These are phyloP conservation scores for Carcinoscorpius rotundicauda DNA, from an alignment of 1,140 invertebrate genomes.

Conservation along the genomic window DNA sequence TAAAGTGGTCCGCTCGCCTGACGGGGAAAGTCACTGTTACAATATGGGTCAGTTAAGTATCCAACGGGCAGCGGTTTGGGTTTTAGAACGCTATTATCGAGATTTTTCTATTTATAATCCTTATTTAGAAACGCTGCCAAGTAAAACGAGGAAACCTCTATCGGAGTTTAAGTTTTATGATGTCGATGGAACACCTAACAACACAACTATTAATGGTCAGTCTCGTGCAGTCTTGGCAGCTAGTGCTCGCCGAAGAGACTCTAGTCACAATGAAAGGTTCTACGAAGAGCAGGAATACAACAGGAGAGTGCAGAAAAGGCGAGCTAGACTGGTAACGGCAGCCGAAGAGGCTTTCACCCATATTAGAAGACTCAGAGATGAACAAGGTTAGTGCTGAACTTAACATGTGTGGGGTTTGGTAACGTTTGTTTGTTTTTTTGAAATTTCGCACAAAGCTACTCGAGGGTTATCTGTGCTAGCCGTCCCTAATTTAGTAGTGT, in stretches of 20 bases:
- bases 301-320: slow-evolving; percentile 74
- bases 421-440: too few relatives aligned
- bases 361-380: slow-evolving; percentile 52
- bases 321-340: slow-evolving; percentile 74
- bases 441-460: too few relatives aligned
- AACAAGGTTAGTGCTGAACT: slow-evolving; percentile 31
- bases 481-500: too few relatives aligned
- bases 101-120: slow-evolving; percentile 96
- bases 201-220: slow-evolving; percentile 31
- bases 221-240: slow-evolving; percentile 46
- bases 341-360: slow-evolving; percentile 96
- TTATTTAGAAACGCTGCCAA: slow-evolving; percentile 78
- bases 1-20: slow-evolving; percentile 82
- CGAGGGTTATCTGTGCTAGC: too few relatives aligned
- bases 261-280: slow-evolving; percentile 84
- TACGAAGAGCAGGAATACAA: slow-evolving; percentile 97
- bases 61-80: slow-evolving; percentile 84
- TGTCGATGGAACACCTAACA: slow-evolving; percentile 53
- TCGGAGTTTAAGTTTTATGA: slow-evolving; percentile 49
- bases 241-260: slow-evolving; percentile 14
- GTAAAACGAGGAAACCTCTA: slow-evolving; percentile 37
- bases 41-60: slow-evolving; percentile 84
- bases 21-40: slow-evolving; percentile 60
- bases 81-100: slow-evolving; percentile 87
- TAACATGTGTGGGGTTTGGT: too few relatives aligned